Evolutionary conservation across 1,140 invertebrate genomes (phyloP).

Genomic region (Eubasilissa regina): DNA sequence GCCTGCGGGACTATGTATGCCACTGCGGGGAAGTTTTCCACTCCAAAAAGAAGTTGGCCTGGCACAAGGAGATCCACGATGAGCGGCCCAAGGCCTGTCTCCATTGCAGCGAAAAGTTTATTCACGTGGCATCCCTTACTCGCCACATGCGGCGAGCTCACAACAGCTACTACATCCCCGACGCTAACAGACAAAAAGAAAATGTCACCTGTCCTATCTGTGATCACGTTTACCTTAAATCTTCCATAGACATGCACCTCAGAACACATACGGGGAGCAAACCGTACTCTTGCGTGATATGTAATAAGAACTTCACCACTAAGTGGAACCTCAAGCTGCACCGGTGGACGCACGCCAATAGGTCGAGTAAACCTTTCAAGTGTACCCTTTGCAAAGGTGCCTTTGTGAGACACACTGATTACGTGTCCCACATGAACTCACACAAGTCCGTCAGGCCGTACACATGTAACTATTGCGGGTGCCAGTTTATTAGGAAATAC

Average conservation of each 20-base stretch:
- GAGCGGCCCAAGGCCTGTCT: slow-evolving; percentile 86
- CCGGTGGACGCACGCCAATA: slow-evolving; percentile 89
- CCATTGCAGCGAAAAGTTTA: slow-evolving; percentile 87
- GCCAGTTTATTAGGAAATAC: slow-evolving; percentile 93
- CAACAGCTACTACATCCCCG: slow-evolving; percentile 82
- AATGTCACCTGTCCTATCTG: slow-evolving; percentile 87
- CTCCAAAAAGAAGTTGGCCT: slow-evolving; percentile 85
- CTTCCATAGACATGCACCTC: slow-evolving; percentile 87
- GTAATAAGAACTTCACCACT: slow-evolving; percentile 88
- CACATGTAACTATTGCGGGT: slow-evolving; percentile 94
- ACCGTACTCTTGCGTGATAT: slow-evolving; percentile 85
- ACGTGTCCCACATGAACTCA: slow-evolving; percentile 87
- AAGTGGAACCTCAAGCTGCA: slow-evolving; percentile 92
- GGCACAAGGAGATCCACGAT: slow-evolving; percentile 90
- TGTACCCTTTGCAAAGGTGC: slow-evolving; percentile 88
- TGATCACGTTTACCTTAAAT: slow-evolving; percentile 83
- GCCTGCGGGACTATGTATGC: slow-evolving; percentile 80
- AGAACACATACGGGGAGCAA: slow-evolving; percentile 82
- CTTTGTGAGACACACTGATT: slow-evolving; percentile 85
- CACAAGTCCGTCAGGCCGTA: slow-evolving; percentile 87
- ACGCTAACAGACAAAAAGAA: slow-evolving; percentile 74
- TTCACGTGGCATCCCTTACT: slow-evolving; percentile 85
- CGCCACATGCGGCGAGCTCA: slow-evolving; percentile 87
- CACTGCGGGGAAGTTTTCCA: slow-evolving; percentile 87
- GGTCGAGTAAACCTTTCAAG: slow-evolving; percentile 88